Evolutionary conservation across 35 echinoderm and acorn worm species (phyloP).

Genomic region (Eucidaris tribuloides): DNA sequence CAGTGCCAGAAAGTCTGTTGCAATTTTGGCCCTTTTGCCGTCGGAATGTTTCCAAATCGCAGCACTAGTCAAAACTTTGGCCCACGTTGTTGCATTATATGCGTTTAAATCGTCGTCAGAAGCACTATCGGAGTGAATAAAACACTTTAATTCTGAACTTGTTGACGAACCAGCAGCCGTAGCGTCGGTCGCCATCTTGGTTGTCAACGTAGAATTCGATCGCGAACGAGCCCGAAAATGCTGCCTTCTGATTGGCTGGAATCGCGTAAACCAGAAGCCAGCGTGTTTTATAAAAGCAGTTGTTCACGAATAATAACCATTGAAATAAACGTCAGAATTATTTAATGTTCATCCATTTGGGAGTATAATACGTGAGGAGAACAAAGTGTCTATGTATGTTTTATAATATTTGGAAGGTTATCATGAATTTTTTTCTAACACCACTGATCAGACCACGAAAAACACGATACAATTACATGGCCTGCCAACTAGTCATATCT

Average conservation of each 20-base stretch:
- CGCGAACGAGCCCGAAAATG: too few relatives aligned
- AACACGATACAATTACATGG: neutral
- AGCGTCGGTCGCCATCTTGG: too few relatives aligned
- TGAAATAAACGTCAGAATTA: conserved; percentile 34
- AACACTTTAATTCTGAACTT: too few relatives aligned
- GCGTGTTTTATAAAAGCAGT: conserved; percentile 4
- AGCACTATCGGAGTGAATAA: too few relatives aligned
- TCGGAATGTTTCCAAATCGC: too few relatives aligned
- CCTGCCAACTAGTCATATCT: neutral
- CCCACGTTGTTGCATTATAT: too few relatives aligned
- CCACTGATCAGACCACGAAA: neutral
- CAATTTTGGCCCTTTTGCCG: too few relatives aligned
- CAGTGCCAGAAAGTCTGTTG: too few relatives aligned
- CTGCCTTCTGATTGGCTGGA: conserved; percentile 15
- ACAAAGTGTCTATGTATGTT: conserved; percentile 11
- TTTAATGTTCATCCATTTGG: conserved; percentile 13
- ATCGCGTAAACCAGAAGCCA: conserved; percentile 22
- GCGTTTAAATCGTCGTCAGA: too few relatives aligned
- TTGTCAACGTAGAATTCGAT: too few relatives aligned
- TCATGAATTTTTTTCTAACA: neutral
- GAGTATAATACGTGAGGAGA: conserved; percentile 10
- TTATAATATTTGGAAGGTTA: neutral
- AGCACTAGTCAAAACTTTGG: too few relatives aligned
- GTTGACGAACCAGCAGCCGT: too few relatives aligned
- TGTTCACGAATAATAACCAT: conserved; percentile 22